Evolutionary conservation across 2,888 invertebrate species (phyloP).

Genomic region (Merodon equestris): DNA sequence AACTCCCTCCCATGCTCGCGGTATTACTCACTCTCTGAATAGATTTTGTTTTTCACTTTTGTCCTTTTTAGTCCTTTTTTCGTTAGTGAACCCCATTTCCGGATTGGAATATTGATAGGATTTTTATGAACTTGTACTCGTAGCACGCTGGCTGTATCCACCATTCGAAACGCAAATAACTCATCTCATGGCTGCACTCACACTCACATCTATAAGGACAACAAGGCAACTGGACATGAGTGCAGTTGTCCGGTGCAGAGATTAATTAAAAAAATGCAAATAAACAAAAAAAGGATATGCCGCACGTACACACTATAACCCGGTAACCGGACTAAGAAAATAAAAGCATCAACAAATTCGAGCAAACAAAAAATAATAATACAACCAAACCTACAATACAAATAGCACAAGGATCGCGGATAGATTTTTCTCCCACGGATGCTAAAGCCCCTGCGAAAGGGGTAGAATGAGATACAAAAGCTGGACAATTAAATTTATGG

Average conservation of each 20-base stretch:
- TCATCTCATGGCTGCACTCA: constrained; percentile 48
- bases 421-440: constrained; percentile 65
- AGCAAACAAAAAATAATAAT: background rate
- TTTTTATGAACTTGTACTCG: constrained; percentile 63
- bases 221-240: constrained; percentile 15
- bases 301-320: constrained; percentile 35
- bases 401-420: constrained; percentile 40
- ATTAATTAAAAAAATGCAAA: constrained; percentile 64
- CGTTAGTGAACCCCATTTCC: constrained; percentile 42
- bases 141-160: constrained; percentile 13
- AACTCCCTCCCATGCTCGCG: background rate
- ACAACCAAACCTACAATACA: background rate
- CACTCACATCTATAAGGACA: constrained; percentile 12
- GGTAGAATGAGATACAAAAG: constrained; percentile 66
- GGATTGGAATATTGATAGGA: constrained; percentile 65
- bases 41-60: no score
- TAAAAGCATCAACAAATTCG: constrained; percentile 10
- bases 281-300: constrained; percentile 23
- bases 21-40: background rate
- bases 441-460: constrained; percentile 51
- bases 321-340: constrained; percentile 48
- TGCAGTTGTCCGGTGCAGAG: constrained; percentile 66
- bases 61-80: constrained; percentile 16
- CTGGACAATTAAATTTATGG: constrained; percentile 69
- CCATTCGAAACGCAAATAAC: constrained; percentile 55